These are phyloP conservation scores for Temnothorax nylanderi DNA, from an alignment of 1,140 invertebrate species.

Conservation along the genomic window DNA sequence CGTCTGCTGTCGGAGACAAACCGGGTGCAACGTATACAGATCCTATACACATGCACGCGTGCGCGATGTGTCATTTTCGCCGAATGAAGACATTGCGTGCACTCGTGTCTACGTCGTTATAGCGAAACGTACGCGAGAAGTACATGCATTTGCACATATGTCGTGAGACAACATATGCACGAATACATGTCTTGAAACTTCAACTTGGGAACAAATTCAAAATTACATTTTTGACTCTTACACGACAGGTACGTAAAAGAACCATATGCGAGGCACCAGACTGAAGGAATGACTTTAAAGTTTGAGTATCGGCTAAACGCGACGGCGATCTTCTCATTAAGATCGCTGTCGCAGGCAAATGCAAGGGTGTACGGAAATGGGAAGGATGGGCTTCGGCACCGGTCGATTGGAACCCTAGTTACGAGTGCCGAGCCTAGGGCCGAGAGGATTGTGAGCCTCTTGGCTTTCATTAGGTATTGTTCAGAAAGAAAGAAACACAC, in stretches of 20 bases:
- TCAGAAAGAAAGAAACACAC: slow-evolving; percentile 1
- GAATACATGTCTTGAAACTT: neutral
- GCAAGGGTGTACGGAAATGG: slow-evolving; percentile 81
- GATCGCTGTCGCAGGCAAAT: slow-evolving; percentile 1
- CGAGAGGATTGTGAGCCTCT: slow-evolving; percentile 80
- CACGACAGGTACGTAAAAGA: slow-evolving; percentile 68
- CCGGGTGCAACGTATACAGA: neutral
- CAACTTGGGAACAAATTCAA: slow-evolving; percentile 12
- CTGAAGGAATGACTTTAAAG: neutral
- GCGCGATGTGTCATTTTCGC: slow-evolving; percentile 17
- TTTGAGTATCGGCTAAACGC: slow-evolving; percentile 3
- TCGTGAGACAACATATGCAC: neutral
- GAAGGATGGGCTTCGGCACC: slow-evolving; percentile 83
- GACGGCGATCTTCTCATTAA: slow-evolving; percentile 53
- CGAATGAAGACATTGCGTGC: slow-evolving; percentile 17
- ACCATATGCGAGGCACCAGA: slow-evolving; percentile 70
- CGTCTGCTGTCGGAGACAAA: neutral
- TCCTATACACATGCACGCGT: neutral
- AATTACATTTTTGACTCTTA: slow-evolving; percentile 14
- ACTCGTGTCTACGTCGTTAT: neutral
- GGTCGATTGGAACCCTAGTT: slow-evolving; percentile 85
- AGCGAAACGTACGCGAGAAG: neutral
- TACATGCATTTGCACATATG: neutral
- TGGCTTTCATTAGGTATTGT: slow-evolving; percentile 71
- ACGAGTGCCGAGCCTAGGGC: slow-evolving; percentile 86